A percentile compares a stretch with the other conserved stretches of the same genome.
These are phyloP conservation scores for Moxostoma hubbsi DNA, from an alignment of 2,797 vertebrate genomes.

Conservation along the genomic window DNA sequence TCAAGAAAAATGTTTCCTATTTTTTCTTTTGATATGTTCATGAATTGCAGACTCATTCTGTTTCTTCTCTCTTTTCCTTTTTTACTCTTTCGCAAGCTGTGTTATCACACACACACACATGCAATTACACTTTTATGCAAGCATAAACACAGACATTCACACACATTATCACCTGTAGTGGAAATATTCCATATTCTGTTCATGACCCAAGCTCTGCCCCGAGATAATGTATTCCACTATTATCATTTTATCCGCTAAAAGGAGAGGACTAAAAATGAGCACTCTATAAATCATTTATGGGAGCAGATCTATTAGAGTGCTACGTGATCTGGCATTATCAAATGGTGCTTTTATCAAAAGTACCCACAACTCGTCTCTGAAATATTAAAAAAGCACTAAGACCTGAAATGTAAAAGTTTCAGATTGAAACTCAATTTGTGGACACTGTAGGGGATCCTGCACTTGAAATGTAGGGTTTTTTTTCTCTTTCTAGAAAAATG, in stretches of 20 bases:
- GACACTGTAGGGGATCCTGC: constrained; percentile 65
- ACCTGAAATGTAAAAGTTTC: constrained; percentile 83
- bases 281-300: constrained; percentile 74
- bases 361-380: constrained; percentile 69
- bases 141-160: constrained; percentile 5
- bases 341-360: constrained; percentile 82
- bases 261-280: constrained; percentile 79
- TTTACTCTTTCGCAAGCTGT: neutral
- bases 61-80: neutral
- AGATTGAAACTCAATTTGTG: constrained; percentile 75
- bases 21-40: neutral
- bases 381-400: constrained; percentile 77
- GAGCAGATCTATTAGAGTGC: constrained; percentile 74
- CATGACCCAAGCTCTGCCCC: constrained; percentile 56
- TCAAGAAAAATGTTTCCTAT: constrained; percentile 9
- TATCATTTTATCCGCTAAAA: constrained; percentile 84
- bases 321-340: constrained; percentile 73
- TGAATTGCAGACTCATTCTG: constrained; percentile 8
- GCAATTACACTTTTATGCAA: neutral
- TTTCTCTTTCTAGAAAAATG: constrained; percentile 43
- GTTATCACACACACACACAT: neutral
- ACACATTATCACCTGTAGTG: constrained; percentile 49
- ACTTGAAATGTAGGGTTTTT: constrained; percentile 62
- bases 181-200: constrained; percentile 64
- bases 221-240: constrained; percentile 78